A percentile compares a stretch with the other conserved stretches of the same genome.
Evolutionary conservation across 2,797 vertebrate species (phyloP).

Genomic region (Lindbergichthys nudifrons): DNA sequence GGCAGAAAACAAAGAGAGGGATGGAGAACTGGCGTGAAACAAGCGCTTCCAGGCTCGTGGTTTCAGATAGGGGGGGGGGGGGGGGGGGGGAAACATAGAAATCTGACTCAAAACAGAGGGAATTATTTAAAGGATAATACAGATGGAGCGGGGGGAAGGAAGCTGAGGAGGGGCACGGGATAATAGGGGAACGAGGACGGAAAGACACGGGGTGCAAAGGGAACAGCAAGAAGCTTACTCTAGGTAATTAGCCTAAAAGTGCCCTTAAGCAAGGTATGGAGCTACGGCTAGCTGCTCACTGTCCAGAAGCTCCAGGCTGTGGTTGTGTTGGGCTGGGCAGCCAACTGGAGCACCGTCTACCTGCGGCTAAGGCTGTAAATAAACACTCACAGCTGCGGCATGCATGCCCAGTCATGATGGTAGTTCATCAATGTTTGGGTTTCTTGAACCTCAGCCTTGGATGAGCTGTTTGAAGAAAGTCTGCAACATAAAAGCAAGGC

Average conservation of each 20-base stretch:
- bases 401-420: constrained; percentile 19
- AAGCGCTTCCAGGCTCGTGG: constrained; percentile 57
- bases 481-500: constrained; percentile 3
- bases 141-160: constrained; percentile 43
- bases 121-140: constrained; percentile 72
- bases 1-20: constrained; percentile 54
- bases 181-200: background rate
- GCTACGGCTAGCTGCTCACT: constrained; percentile 23
- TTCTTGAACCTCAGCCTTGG: constrained; percentile 24
- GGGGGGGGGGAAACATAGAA: constrained; percentile 23
- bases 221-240: background rate
- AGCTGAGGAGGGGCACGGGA: constrained; percentile 14
- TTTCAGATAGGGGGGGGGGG: constrained; percentile 41
- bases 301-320: constrained; percentile 61
- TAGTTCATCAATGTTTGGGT: constrained; percentile 36
- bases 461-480: constrained; percentile 15
- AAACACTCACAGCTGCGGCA: constrained; percentile 35
- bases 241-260: constrained; percentile 43
- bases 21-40: constrained; percentile 53
- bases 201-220: background rate
- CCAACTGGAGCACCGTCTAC: constrained; percentile 14
- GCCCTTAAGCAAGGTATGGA: constrained; percentile 56
- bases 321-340: constrained; percentile 37
- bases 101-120: constrained; percentile 61
- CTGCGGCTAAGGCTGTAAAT: constrained; percentile 43